These are phyloP conservation scores for Argyrosomus regius DNA, from an alignment of 2,797 vertebrate genomes.

Conservation along the genomic window DNA sequence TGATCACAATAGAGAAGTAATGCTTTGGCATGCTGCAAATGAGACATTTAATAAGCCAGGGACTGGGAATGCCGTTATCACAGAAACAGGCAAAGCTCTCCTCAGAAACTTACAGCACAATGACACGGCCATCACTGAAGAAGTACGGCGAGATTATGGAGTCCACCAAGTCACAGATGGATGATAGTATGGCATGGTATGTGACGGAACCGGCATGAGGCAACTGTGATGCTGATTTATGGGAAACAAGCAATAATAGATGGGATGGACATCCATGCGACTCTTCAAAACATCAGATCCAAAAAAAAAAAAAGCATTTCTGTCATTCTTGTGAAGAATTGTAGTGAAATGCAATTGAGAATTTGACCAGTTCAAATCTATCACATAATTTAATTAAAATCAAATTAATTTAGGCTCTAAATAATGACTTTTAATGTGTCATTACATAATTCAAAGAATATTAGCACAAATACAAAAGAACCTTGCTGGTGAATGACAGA, in stretches of 20 bases:
- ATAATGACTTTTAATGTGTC: slow-evolving; percentile 12
- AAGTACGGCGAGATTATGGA: slow-evolving; percentile 76
- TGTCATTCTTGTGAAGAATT: slow-evolving; percentile 70
- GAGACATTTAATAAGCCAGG: slow-evolving; percentile 67
- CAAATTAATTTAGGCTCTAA: neutral
- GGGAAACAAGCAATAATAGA: slow-evolving; percentile 78
- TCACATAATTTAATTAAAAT: neutral
- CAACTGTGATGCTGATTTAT: slow-evolving; percentile 79
- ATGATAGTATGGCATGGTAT: slow-evolving; percentile 80
- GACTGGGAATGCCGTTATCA: slow-evolving; percentile 69
- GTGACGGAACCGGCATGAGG: slow-evolving; percentile 82
- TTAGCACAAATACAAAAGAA: slow-evolving; percentile 29
- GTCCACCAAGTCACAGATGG: slow-evolving; percentile 84
- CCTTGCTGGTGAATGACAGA: slow-evolving; percentile 63
- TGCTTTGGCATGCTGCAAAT: slow-evolving; percentile 73
- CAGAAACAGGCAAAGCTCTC: slow-evolving; percentile 84
- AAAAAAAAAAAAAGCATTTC: slow-evolving; percentile 62
- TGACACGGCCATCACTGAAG: slow-evolving; percentile 80
- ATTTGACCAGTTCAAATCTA: slow-evolving; percentile 15
- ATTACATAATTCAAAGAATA: slow-evolving; percentile 21
- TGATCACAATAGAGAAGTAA: slow-evolving; percentile 64
- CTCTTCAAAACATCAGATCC: slow-evolving; percentile 54
- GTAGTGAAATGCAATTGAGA: neutral
- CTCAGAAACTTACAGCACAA: slow-evolving; percentile 83
- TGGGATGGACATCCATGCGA: slow-evolving; percentile 77